Conservation (phyloP, 2,888 invertebrate genomes). For the Alentia gelatinosa region DNA sequence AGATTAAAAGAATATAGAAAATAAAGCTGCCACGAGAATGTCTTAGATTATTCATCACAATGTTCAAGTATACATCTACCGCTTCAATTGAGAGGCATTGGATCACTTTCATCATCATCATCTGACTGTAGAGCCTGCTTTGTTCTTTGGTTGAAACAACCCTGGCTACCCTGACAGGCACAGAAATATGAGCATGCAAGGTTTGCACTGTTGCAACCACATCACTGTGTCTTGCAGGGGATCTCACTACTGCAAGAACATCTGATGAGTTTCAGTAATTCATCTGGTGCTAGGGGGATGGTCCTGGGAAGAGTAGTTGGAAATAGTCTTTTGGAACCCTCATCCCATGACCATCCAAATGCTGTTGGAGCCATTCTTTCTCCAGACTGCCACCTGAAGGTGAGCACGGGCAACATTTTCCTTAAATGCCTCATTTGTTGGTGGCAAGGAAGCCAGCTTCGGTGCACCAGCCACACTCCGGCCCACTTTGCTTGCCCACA, state of each 20-base stretch:
- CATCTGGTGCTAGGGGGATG: neutral
- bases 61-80: too few relatives aligned
- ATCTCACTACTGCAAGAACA: neutral
- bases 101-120: neutral
- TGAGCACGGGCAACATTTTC: conserved; percentile 1
- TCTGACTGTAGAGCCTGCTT: neutral
- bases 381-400: neutral
- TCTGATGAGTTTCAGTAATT: conserved; percentile 4
- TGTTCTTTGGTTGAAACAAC: neutral
- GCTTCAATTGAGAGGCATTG: too few relatives aligned
- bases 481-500: neutral
- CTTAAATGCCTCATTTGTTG: neutral
- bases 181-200: neutral
- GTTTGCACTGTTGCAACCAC: neutral
- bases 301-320: neutral
- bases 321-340: neutral
- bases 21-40: too few relatives aligned
- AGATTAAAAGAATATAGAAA: too few relatives aligned
- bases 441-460: neutral
- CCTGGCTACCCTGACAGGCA: neutral
- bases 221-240: neutral
- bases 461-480: neutral
- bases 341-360: too few relatives aligned
- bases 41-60: too few relatives aligned
- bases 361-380: neutral